Base-by-base conservation (phyloP, 2,113 vertebrate species). In the Shinisaurus crocodilurus region DNA sequence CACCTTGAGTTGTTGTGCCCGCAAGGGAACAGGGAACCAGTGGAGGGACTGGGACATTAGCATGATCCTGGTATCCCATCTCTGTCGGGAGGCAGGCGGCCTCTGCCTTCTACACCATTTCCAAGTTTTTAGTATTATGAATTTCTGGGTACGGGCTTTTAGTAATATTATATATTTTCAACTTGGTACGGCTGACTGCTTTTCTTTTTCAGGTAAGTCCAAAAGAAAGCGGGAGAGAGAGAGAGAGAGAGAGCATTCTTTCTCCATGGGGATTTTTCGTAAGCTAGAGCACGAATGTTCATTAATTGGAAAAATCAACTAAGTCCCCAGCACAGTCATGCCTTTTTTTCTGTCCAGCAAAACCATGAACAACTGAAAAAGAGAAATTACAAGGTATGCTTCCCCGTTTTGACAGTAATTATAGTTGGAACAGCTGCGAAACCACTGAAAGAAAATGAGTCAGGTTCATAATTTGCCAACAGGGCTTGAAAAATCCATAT, bases 371-470 rank as follows among this genome's bases (percentile, higher is more conserved):
- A 48, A 89, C 82, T 50, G 82, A 89, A 85, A 89, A 85, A 65
- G 40, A 89, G 72, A 89, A 89, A 89, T 89, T 89, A 89, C 72
- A 85, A 89, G 82, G 82, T 89, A 85, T 67, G 60, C 72, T 65
- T 67, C 43, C 50, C 82, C 57, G 10, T 84, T 89, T 76, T 89
- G 88, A 89, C 88, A 89, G 72, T 89, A 89, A 77, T 89, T 89
- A 89, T 85, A 85, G 88, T 85, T 75, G 77, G 82, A 89, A 77
- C 82, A 84, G 88, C 88, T 85, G 88, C 88, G 85, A 85, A 89
- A 89, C 88, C 82, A 85, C 88, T 85, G 72, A 89, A 89, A 89
- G 88, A 89, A 85, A 77, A 76, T 89, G 82, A 89, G 82, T 89
- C 88, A 89, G 82, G 88, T 85, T 85, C 82, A 89, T 89, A 89